Base-by-base conservation (phyloP, 2,888 invertebrate species). In the Ypsolopha scabrella region DNA sequence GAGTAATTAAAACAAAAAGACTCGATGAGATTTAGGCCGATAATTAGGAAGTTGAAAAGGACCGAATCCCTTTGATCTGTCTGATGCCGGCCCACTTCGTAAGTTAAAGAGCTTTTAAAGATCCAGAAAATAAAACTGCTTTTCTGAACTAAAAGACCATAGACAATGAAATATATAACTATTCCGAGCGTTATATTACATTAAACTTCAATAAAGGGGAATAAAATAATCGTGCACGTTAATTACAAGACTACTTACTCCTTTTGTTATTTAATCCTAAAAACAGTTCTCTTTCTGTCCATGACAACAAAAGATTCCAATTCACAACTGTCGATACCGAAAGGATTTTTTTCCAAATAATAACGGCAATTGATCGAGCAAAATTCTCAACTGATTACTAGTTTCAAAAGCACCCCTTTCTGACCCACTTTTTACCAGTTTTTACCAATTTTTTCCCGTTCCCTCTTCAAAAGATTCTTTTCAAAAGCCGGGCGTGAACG, bases 401-500 rank as follows among this genome's bases (percentile, higher is more conserved):
- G 76, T 80, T 82, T 80, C 75, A 77, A 83, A 83, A 80, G 81
- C 80, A 81, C 82, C 86, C 82, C 80, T 81, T 86, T 85, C 81
- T 85, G 86, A 86, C 86, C 86, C 85, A 86, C 79, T 86, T 86
- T 86, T 83, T 83, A 80, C 78, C 72, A 71, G 75, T 78, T 85
- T 81, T 82, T 78, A 79, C 80, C 74, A 78, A 79, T 78, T 82
- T 79, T 78, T 48, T 45, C 68, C 64, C 64, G 72, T 78, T 80
- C 77, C 83, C 80, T 79, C 80, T 76, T 75, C 77, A 80, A 75
- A 70, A 72, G 73, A 67, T 78, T 79, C 79, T 75, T 78, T 86
- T 82, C 76, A 86, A 86, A 80, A 64, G 60, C 79, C 86, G 85
- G 86, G 86, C 86, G 86, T 86, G 86, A 86, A 86, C 86, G 86